A percentile compares a stretch with the other conserved stretches of the same genome.
Evolutionary conservation across 2,888 invertebrate species (phyloP).

Genomic region (Notodonta ziczac): DNA sequence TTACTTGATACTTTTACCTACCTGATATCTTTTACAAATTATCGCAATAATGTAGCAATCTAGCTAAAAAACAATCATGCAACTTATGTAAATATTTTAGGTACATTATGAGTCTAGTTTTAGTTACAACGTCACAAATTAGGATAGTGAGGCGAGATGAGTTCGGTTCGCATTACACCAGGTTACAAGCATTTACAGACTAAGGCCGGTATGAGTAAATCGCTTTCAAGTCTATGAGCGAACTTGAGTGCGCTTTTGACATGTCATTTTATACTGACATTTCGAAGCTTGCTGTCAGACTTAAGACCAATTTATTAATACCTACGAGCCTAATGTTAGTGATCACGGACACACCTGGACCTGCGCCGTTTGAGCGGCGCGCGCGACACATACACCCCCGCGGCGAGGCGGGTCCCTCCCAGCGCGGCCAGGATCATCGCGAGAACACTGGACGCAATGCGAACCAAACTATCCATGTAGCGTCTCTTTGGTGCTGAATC

Average conservation of each 20-base stretch:
- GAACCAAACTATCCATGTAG: constrained; percentile 67
- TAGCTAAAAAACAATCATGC: no score
- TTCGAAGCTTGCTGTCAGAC: no score
- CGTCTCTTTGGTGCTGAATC: constrained; percentile 43
- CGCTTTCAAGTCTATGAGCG: no score
- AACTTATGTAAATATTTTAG: no score
- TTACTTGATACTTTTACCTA: no score
- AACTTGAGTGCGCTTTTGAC: no score
- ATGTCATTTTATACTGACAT: no score
- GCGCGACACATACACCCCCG: constrained; percentile 19
- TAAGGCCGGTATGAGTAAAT: background rate
- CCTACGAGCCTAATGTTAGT: constrained; percentile 15
- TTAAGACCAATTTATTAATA: no score
- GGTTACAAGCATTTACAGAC: constrained; percentile 37
- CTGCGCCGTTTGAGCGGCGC: constrained; percentile 5
- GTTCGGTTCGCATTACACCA: constrained; percentile 66
- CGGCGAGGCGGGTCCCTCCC: constrained; percentile 47
- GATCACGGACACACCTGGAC: constrained; percentile 9
- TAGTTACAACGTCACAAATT: background rate
- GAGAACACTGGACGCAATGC: constrained; percentile 65
- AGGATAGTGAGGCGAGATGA: constrained; percentile 29
- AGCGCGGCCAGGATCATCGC: constrained; percentile 54
- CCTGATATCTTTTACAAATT: no score
- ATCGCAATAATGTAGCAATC: no score
- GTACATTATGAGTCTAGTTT: background rate